A percentile compares a stretch with the other conserved stretches of the same genome.
These are phyloP conservation scores for Poecilus cupreus DNA, from an alignment of 2,888 invertebrate species.

Conservation along the genomic window DNA sequence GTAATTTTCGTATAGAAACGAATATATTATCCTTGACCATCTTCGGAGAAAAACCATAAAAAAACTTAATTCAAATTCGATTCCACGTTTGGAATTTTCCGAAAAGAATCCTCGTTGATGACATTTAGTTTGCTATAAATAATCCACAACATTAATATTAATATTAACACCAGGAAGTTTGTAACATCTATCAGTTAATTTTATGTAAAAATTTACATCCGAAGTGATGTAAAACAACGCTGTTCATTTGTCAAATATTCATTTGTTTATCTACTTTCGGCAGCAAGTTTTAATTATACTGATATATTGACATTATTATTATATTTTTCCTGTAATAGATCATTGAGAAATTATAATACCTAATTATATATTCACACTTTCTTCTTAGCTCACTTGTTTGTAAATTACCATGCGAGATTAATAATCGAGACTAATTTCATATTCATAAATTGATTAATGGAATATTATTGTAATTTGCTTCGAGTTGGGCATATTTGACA, in stretches of 20 bases:
- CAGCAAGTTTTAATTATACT: neutral
- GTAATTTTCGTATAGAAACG: neutral
- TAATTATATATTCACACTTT: constrained; percentile 34
- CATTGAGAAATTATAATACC: constrained; percentile 6
- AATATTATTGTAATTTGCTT: too few species aligned
- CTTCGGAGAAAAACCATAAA: neutral
- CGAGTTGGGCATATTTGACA: too few species aligned
- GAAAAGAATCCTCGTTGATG: constrained; percentile 3
- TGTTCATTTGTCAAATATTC: constrained; percentile 34
- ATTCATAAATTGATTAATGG: too few species aligned
- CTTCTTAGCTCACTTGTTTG: neutral
- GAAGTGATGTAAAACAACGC: constrained; percentile 36
- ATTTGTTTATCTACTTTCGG: constrained; percentile 24
- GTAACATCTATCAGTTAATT: constrained; percentile 2
- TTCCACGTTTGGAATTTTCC: neutral
- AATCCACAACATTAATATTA: constrained; percentile 10
- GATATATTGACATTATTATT: constrained; percentile 27
- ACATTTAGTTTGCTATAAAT: constrained; percentile 25
- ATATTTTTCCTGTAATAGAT: constrained; percentile 32
- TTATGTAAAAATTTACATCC: constrained; percentile 28
- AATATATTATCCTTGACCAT: constrained; percentile 3
- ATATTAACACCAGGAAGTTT: constrained; percentile 19
- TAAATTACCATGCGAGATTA: neutral
- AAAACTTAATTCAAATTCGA: neutral
- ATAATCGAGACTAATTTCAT: neutral